phyloP scores from a whole-genome alignment of 2,113 vertebrate species.

The Bettongia penicillata region DNA sequence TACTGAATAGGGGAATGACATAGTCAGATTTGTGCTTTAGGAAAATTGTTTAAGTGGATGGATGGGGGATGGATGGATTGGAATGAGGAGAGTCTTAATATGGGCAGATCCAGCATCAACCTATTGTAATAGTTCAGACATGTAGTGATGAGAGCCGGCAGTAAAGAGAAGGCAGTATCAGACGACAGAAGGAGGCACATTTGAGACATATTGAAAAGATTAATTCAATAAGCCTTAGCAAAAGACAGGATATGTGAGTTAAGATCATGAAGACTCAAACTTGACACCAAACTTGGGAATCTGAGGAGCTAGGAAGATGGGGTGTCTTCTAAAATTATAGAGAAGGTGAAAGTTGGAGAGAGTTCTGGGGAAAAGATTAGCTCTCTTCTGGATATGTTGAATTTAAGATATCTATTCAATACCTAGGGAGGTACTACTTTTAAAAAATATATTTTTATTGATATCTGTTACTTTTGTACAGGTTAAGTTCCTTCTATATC shows the following conservation, averaged over 20 bases:
- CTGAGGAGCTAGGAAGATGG: background rate
- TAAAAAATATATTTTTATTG: background rate
- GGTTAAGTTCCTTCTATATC: background rate
- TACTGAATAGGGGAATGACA: background rate
- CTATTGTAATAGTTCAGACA: background rate
- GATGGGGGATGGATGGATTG: background rate
- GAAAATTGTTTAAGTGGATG: background rate
- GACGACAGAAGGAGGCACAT: background rate
- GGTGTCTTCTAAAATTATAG: background rate
- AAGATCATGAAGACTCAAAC: background rate
- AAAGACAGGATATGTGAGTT: background rate
- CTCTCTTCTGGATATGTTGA: background rate
- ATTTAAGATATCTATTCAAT: background rate
- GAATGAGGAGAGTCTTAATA: background rate
- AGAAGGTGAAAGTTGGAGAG: background rate
- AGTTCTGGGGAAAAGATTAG: background rate
- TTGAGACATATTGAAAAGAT: background rate
- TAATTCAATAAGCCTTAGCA: background rate
- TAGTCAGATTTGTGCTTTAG: background rate
- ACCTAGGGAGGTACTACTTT: background rate
- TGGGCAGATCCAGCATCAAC: background rate
- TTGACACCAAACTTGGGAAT: background rate
- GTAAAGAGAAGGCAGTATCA: background rate
- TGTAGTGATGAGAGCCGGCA: background rate
- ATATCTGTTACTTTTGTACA: background rate